Base-by-base conservation (phyloP, 2,113 vertebrate species). In the Balaeniceps rex region DNA sequence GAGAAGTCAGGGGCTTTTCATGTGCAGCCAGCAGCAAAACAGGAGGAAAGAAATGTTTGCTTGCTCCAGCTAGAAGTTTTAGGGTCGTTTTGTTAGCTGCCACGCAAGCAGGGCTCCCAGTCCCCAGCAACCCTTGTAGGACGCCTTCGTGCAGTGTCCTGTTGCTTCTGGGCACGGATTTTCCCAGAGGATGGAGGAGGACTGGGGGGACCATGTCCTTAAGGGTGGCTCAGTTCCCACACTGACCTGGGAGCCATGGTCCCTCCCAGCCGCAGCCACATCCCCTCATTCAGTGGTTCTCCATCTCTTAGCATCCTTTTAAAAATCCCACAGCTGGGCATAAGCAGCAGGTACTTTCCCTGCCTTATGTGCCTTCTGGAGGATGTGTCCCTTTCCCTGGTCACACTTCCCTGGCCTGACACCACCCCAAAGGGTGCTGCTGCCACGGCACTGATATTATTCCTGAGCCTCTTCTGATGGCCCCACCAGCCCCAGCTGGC, bases 191-290 rank as follows among this genome's bases (percentile, higher is more conserved):
- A 12, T 25, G 47, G 68, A 77, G 52, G 19, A 61, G n/a, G 15
- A 49, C 0, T 8, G 24, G 36, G 31, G 49, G 38, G 19, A 52
- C 19, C 25, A 24, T 46, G 47, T 7, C 72, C 33, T 42, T 42
- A 65, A 4, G 11, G 18, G 57, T 28, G 29, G 18, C 47, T 75
- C 38, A 6, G 52, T 44, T 72, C 34, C 54, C 31, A 34, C 18
- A 9, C 16, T 0, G 0, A 31, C 26, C 26, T 1, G 0, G 42
- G 33, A 63, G 38, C 42, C 26, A 2, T 1, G 21, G 47, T 54
- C 3, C 10, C 12, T 57, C 12, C 14, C 58, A 26, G 83, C 22
- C 3, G 2, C 13, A 36, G 66, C 83, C 66, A 19, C 63, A 9
- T 29, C 33, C 29, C 61, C 19, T 51, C 13, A 13, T 47, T 44